Evolutionary conservation across 2,797 vertebrate species (phyloP), one percentile per base, ranked within the genome.

Genomic region (Delichon dasypus): DNA sequence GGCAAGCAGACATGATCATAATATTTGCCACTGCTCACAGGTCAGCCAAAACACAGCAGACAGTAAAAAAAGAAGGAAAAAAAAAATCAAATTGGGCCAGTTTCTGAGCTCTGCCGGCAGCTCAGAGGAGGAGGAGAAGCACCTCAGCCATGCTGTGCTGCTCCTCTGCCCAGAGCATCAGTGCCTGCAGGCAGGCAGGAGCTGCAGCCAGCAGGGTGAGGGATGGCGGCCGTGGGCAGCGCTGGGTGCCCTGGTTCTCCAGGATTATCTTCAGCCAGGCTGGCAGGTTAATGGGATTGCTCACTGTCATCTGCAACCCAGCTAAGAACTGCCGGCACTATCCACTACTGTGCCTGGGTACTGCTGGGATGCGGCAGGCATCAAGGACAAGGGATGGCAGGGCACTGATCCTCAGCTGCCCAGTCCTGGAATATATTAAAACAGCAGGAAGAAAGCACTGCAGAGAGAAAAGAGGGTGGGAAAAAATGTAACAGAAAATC

Each of bases 241-340:
- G 0, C 54, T 51, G 40, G 30, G 50, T 72, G 79, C 30, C 85
- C 73, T n/a, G 77, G 48, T 38, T 77, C 89, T 62, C n/a, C 0
- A 3, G 70, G 75, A 95, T 87, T 72, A 84, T n/a, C 70, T 6
- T 50, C 75, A 51, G 58, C 65, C 11, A 2, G 85, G 66, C 78
- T 75, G 65, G 30, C 4, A 10, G 74, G 85, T 86, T 93, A 93
- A 95, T 48, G 70, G 85, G 73, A 93, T 66, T 84, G 82, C 72
- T 70, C 7, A 2, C 85, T 75, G 75, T 30, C 84, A 87, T n/a
- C 74, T 85, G 84, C 67, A 75, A 78, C 34, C 47, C 20, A 4
- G 74, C 66, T 77, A 55, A 75, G 71, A 91, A 79, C 47, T 0
- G 0, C 29, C 2, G 0, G 60, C 16, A 19, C 57, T 20, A 18